Conservation (phyloP, 2,888 invertebrate species). For the Temnothorax ravouxi region DNA sequence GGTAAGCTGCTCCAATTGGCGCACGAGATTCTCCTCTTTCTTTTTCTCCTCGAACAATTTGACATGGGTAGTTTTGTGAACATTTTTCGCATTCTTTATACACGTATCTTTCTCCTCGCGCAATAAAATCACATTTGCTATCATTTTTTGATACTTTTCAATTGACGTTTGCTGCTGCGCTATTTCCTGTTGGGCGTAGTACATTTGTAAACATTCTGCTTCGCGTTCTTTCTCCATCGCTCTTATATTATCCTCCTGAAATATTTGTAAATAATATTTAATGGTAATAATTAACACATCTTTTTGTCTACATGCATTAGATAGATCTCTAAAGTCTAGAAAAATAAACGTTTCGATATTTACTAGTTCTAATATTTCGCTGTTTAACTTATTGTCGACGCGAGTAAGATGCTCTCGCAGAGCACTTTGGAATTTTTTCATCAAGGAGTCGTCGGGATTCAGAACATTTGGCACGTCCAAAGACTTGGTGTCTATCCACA, state of each 20-base stretch:
- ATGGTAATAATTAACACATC: neutral
- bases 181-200: conserved; percentile 89
- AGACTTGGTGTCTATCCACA: conserved; percentile 5
- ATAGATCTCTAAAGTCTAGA: conserved; percentile 15
- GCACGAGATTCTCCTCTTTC: conserved; percentile 74
- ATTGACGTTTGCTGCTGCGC: conserved; percentile 87
- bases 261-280: conserved; percentile 32
- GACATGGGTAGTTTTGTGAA: conserved; percentile 86
- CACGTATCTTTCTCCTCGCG: conserved; percentile 87
- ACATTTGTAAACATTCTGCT: conserved; percentile 88
- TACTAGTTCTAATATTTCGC: conserved; percentile 91
- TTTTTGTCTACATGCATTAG: neutral
- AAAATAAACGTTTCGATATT: conserved; percentile 64
- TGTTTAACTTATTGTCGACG: conserved; percentile 89
- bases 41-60: conserved; percentile 85
- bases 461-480: conserved; percentile 87
- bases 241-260: conserved; percentile 86
- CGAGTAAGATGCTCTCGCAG: conserved; percentile 90
- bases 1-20: conserved; percentile 88
- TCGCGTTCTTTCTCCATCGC: conserved; percentile 88
- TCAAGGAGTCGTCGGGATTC: conserved; percentile 91
- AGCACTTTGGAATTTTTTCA: conserved; percentile 91
- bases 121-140: conserved; percentile 87
- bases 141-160: conserved; percentile 88
- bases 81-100: conserved; percentile 86